phyloP scores from a whole-genome alignment of 2,888 invertebrate species.

The Drosophila imparisetae region DNA sequence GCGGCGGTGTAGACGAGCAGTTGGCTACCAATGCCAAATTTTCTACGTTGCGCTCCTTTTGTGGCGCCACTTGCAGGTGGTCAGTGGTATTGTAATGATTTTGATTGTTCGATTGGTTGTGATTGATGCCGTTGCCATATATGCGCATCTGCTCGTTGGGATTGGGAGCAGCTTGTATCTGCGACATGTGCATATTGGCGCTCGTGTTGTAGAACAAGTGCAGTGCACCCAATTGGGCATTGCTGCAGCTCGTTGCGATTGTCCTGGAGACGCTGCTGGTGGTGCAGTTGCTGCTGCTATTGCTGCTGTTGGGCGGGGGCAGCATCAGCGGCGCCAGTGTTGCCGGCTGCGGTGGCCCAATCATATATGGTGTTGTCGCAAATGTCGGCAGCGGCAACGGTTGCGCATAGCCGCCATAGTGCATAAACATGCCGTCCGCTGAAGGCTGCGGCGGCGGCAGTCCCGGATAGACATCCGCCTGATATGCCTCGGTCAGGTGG shows the following conservation, averaged over 20 bases:
- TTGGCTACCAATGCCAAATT: background rate
- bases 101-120: slow-evolving; percentile 7
- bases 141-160: slow-evolving; percentile 19
- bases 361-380: slow-evolving; percentile 23
- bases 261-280: background rate
- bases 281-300: slow-evolving; percentile 7
- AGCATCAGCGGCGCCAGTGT: slow-evolving; percentile 13
- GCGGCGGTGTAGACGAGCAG: slow-evolving; percentile 34
- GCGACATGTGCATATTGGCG: slow-evolving; percentile 84
- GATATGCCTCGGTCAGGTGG: slow-evolving; percentile 40
- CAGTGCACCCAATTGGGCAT: slow-evolving; percentile 84
- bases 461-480: slow-evolving; percentile 14
- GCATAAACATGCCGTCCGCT: slow-evolving; percentile 72
- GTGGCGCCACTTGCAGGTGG: slow-evolving; percentile 34
- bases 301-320: background rate
- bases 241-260: background rate
- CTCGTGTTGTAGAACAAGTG: slow-evolving; percentile 90
- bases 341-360: slow-evolving; percentile 26
- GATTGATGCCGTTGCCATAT: background rate
- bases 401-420: slow-evolving; percentile 39
- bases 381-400: slow-evolving; percentile 27
- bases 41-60: slow-evolving; percentile 14
- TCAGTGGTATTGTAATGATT: slow-evolving; percentile 44
- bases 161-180: background rate
- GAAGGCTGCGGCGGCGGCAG: slow-evolving; percentile 19